phyloP scores from a whole-genome alignment of 2,113 vertebrate species.

The Vanacampus margaritifer region DNA sequence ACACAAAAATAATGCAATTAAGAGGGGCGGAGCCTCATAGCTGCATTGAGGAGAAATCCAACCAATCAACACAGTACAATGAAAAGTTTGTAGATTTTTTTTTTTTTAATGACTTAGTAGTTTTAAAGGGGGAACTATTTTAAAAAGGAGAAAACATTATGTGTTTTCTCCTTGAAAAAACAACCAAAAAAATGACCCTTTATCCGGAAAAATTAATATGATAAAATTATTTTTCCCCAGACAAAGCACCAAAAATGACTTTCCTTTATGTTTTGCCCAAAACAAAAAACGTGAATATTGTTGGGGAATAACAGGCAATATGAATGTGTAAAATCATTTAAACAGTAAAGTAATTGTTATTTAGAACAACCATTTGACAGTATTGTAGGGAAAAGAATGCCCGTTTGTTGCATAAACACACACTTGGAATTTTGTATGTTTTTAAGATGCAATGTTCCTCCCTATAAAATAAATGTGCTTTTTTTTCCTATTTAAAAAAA shows the following conservation, averaged over 20 bases:
- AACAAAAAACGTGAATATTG: too few species aligned
- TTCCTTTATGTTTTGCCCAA: neutral
- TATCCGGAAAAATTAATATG: too few species aligned
- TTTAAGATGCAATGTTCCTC: too few species aligned
- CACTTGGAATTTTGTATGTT: neutral
- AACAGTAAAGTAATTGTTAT: too few species aligned
- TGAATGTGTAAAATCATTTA: too few species aligned
- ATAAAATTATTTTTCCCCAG: too few species aligned
- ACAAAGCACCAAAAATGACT: neutral
- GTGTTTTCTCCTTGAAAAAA: neutral
- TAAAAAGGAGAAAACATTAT: too few species aligned
- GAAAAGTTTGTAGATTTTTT: slow-evolving; percentile 8
- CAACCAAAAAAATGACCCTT: neutral
- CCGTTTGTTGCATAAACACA: neutral
- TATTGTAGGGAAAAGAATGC: neutral
- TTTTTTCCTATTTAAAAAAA: too few species aligned
- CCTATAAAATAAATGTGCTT: too few species aligned
- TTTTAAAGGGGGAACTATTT: neutral
- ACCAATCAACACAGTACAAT: neutral
- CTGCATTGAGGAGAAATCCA: slow-evolving; percentile 22
- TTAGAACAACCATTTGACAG: too few species aligned
- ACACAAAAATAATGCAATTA: slow-evolving; percentile 5
- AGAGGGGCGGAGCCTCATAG: slow-evolving; percentile 15
- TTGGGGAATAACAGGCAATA: too few species aligned
- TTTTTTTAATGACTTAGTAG: neutral